Evolutionary conservation across 1,140 invertebrate species (phyloP), one percentile per base, ranked within the genome.

Genomic region (Galendromus occidentalis): DNA sequence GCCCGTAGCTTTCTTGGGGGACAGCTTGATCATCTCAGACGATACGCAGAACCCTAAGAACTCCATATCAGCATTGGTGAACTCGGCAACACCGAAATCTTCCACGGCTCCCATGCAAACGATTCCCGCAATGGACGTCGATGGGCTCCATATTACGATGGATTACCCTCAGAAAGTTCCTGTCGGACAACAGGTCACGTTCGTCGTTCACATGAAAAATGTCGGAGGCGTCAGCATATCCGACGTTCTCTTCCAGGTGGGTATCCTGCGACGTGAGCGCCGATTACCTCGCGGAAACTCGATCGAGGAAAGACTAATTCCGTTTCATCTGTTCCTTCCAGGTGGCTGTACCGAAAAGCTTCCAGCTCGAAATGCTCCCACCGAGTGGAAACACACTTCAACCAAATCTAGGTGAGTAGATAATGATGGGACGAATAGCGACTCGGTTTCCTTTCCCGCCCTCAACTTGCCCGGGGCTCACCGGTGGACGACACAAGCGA

Each of bases 321-420:
- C 9, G 33, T 39, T 9, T 9, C 4, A 39, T 4, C 33, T 39
- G 9, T 39, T 25, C 22, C 25, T 33, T 59, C 14, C 22, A 59
- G 51, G 51, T 59, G 51, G 51, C 51, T 33, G 51, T 59, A 14
- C 51, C 25, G 51, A 59, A 59, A 25, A 59, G 25, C 17, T 59
- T 59, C 51, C 51, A 59, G 22, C 20, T 59, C 0, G 51, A 59
- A 2, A 59, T 59, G 51, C 51, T 18, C 17, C 51, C 51, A 5
- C 51, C 51, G 51, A 59, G n/a, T 1, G 51, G 51, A 2, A 59
- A 59, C 33, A 25, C 2, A 25, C 33, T 59, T 29, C 51, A 59
- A 33, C 51, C 51, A 14, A 39, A 39, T 39, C 33, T 39, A 39
- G 33, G 33, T 39, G 4, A 4, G 33, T 39, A n/a, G n/a, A n/a